Conservation (phyloP, 2,113 vertebrate species). For the Antennarius striatus region DNA sequence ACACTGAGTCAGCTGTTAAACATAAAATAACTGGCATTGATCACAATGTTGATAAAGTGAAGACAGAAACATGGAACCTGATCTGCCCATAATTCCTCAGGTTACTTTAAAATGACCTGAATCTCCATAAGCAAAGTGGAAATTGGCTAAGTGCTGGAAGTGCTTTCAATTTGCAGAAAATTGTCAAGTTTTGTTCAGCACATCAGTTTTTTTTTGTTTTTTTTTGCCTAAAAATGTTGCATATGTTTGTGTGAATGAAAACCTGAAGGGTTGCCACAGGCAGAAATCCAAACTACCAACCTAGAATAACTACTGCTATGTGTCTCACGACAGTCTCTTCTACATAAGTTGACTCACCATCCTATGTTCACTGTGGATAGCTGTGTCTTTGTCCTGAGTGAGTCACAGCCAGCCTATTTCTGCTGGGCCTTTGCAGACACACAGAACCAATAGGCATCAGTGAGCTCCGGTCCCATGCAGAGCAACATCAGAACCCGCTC, state of each 20-base stretch:
- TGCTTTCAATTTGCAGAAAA: too few relatives aligned
- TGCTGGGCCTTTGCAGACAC: neutral
- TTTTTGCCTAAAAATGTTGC: too few relatives aligned
- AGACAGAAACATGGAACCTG: neutral
- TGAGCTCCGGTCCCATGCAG: slow-evolving; percentile 20
- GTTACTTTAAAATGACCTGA: neutral
- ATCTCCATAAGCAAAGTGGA: too few relatives aligned
- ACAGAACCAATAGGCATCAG: slow-evolving; percentile 28
- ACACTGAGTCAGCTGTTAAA: slow-evolving; percentile 13
- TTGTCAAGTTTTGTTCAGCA: too few relatives aligned
- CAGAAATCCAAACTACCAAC: too few relatives aligned
- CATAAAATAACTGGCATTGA: neutral
- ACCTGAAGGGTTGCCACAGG: too few relatives aligned
- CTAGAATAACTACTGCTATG: neutral
- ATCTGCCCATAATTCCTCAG: neutral
- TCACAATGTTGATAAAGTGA: neutral
- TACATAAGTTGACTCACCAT: slow-evolving; percentile 19
- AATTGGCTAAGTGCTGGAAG: too few relatives aligned
- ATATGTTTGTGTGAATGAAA: too few relatives aligned
- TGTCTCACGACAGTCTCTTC: neutral
- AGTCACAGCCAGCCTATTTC: slow-evolving; percentile 16
- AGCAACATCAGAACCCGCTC: slow-evolving; percentile 30
- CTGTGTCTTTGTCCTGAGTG: neutral
- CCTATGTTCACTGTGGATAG: slow-evolving; percentile 14
- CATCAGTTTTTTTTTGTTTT: too few relatives aligned